These are phyloP conservation scores for Galeruca laticollis DNA, from an alignment of 2,888 invertebrate genomes.

Conservation along the genomic window DNA sequence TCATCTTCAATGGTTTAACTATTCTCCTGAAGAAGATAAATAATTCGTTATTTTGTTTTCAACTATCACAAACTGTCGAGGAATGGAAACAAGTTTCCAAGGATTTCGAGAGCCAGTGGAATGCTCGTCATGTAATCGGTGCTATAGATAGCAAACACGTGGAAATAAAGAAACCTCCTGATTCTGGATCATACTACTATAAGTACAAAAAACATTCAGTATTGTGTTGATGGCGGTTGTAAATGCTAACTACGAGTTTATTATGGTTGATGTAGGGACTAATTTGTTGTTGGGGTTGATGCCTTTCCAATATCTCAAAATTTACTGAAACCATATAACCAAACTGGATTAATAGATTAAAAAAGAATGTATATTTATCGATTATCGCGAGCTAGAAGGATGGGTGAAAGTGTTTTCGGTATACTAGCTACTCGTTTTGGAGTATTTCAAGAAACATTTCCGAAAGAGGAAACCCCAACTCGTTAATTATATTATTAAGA, in stretches of 20 bases:
- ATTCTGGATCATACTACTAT: not conserved
- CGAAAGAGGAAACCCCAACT: too few relatives aligned
- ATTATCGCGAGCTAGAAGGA: constrained; percentile 32
- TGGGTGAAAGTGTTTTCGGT: constrained; percentile 37
- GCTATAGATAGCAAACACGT: too few relatives aligned
- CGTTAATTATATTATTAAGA: too few relatives aligned
- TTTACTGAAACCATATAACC: too few relatives aligned
- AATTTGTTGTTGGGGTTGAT: constrained; percentile 27
- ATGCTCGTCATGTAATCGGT: constrained; percentile 7
- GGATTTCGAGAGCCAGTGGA: constrained; percentile 15
- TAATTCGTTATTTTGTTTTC: not conserved
- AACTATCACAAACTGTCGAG: not conserved
- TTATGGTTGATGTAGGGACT: too few relatives aligned
- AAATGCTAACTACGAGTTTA: too few relatives aligned
- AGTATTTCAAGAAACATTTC: constrained; percentile 32
- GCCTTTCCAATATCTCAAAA: constrained; percentile 36
- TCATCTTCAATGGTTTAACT: too few relatives aligned
- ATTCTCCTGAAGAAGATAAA: too few relatives aligned
- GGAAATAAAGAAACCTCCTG: too few relatives aligned
- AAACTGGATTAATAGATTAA: too few relatives aligned
- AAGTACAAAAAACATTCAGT: constrained; percentile 33
- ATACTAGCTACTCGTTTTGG: constrained; percentile 34
- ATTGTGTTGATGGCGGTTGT: not conserved
- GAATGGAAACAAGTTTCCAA: constrained; percentile 11
- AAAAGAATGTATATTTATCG: too few relatives aligned